phyloP scores from a whole-genome alignment of 2,113 vertebrate species.

The Ceuthmochares aereus region DNA sequence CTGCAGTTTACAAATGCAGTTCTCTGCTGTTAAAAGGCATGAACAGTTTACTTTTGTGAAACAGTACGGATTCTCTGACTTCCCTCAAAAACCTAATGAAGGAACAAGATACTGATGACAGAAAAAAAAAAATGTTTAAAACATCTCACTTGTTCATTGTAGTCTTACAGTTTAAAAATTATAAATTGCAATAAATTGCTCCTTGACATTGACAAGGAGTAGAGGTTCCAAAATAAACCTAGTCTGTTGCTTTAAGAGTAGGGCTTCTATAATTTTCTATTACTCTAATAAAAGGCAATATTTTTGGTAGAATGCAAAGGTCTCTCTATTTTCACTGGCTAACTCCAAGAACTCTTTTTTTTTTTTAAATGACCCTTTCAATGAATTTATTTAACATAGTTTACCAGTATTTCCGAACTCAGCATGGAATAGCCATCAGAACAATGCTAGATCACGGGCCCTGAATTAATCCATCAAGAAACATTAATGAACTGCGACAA shows the following conservation, averaged over 20 bases:
- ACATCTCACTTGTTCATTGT: neutral
- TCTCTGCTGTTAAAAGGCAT: neutral
- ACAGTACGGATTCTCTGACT: neutral
- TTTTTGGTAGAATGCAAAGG: slow-evolving; percentile 33
- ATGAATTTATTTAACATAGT: slow-evolving; percentile 57
- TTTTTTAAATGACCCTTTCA: slow-evolving; percentile 46
- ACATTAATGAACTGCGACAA: slow-evolving; percentile 86
- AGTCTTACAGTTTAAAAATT: slow-evolving; percentile 28
- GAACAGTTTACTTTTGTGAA: neutral
- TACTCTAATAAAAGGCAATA: slow-evolving; percentile 14
- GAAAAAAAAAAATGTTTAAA: neutral
- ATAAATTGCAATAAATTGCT: slow-evolving; percentile 43
- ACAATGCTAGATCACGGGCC: slow-evolving; percentile 56
- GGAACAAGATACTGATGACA: neutral
- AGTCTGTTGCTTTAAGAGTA: slow-evolving; percentile 54
- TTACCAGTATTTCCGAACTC: slow-evolving; percentile 71
- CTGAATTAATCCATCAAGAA: slow-evolving; percentile 84
- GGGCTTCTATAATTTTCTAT: slow-evolving; percentile 59
- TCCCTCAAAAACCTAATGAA: neutral
- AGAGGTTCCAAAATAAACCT: slow-evolving; percentile 68
- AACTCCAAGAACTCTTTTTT: neutral
- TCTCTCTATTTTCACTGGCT: slow-evolving; percentile 67
- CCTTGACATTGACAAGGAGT: slow-evolving; percentile 21
- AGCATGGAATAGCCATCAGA: slow-evolving; percentile 67
- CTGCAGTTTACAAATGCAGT: neutral